Percentiles rank a stretch among this genome's conserved stretches.
Conservation (phyloP, 2,113 vertebrate species). For the Lota lota region DNA sequence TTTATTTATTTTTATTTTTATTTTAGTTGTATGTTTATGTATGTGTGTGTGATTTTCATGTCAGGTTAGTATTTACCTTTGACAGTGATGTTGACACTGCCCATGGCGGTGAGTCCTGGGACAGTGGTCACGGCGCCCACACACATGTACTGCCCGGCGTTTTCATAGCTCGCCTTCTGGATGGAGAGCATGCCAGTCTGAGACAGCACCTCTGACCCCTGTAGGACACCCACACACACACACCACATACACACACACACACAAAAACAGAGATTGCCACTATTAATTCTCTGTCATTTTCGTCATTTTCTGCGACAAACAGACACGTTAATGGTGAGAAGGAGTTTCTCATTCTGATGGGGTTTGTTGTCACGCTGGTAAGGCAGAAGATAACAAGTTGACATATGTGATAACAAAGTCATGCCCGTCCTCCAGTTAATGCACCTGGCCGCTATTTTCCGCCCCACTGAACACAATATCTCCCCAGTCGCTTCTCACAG, state of each 20-base stretch:
- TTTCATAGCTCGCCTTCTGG: conserved; percentile 48
- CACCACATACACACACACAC: conserved; percentile 8
- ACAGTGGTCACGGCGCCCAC: conserved; percentile 71
- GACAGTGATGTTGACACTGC: conserved; percentile 70
- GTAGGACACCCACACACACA: conserved; percentile 31
- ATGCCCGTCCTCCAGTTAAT: conserved; percentile 1
- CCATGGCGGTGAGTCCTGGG: conserved; percentile 65
- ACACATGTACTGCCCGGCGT: conserved; percentile 76
- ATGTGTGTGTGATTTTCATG: conserved; percentile 1
- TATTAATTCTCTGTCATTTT: background rate
- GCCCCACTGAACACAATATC: conserved; percentile 12
- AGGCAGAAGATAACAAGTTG: conserved; percentile 34
- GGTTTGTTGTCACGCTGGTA: conserved; percentile 29
- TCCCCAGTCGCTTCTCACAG: conserved; percentile 40
- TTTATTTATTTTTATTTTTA: background rate
- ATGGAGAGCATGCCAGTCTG: conserved; percentile 58
- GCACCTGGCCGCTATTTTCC: conserved; percentile 29
- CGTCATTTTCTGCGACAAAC: background rate
- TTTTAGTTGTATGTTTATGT: conserved; percentile 6
- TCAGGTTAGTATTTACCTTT: conserved; percentile 66
- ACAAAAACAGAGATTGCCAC: conserved; percentile 16
- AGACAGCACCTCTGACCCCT: conserved; percentile 65
- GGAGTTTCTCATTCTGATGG: background rate
- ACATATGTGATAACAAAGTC: conserved; percentile 2
- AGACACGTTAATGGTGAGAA: too few species aligned